Base-by-base conservation (phyloP, 2,888 invertebrate genomes). In the Scaeva pyrastri region DNA sequence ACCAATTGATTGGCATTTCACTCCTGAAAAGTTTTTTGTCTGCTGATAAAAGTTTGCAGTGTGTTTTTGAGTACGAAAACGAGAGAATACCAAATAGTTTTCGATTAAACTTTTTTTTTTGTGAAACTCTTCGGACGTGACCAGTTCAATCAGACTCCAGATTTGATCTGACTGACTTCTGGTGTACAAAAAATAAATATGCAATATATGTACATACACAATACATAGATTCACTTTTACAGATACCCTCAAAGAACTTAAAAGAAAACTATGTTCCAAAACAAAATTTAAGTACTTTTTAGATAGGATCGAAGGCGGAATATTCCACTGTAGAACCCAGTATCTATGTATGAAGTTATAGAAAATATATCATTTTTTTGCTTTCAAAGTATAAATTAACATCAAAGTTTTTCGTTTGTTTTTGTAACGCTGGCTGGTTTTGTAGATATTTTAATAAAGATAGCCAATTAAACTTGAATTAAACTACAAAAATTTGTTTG, bases 101-200 rank as follows among this genome's bases (percentile, higher is more conserved):
- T 48, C 48, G 48, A 66, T 79, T 26, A 72, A 79, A 50, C 36
- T 73, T 73, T 26, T 55, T 60, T 52, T 56, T 70, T 52, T 56
- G 56, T 78, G 60, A 43, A 21, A 58, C 66, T 73, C 58, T 68
- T 73, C 62, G 52, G 52, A 55, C 74, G 52, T 60, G 55, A 66
- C 72, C 50, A 73, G 58, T 58, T 73, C 73, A 73, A 73, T 73
- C 73, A 73, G 66, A 79, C 66, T 60, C 43, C 66, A 50, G 50
- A 73, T 68, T 68, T 50, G 41, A 52, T 70, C 43, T 36, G 31
- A 68, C 36, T 36, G 31, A 68, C 43, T 70, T 68, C 36, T 45
- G 31, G 50, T 23, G 2, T 6, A 56, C 5, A 66, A 43, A 52
- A 74, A 58, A 6, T 11, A 70, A 26, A 52, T n/a, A n/a, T n/a